Percentiles rank a stretch among this genome's conserved stretches.
phyloP scores from a whole-genome alignment of 2,113 vertebrate genomes.

The Calyptommatus sinebrachiatus region DNA sequence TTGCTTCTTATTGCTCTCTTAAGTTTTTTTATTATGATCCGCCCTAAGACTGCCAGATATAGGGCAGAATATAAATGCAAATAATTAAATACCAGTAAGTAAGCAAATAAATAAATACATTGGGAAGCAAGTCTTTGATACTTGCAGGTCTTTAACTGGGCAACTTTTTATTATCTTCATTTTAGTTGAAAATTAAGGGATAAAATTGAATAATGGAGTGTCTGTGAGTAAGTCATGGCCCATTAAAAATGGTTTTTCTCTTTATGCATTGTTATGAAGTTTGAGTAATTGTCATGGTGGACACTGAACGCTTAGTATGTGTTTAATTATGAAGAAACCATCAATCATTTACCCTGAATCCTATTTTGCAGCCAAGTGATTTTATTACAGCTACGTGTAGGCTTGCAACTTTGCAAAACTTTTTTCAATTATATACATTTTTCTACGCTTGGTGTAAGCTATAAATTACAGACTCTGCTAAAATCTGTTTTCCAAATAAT shows the following conservation, averaged over 20 bases:
- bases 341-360: slow-evolving; percentile 40
- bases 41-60: no score
- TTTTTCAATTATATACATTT: slow-evolving; percentile 31
- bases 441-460: not conserved
- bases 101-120: not conserved
- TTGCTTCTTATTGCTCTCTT: no score
- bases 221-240: slow-evolving; percentile 42
- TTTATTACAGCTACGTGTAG: slow-evolving; percentile 29
- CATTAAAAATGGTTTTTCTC: slow-evolving; percentile 43
- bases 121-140: not conserved
- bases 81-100: no score
- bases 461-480: not conserved
- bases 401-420: slow-evolving; percentile 33
- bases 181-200: slow-evolving; percentile 19
- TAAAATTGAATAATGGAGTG: slow-evolving; percentile 27
- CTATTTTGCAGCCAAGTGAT: slow-evolving; percentile 39
- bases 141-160: slow-evolving; percentile 12
- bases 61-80: no score
- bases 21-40: no score
- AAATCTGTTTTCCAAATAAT: slow-evolving; percentile 5
- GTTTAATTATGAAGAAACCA: slow-evolving; percentile 51
- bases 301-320: slow-evolving; percentile 53
- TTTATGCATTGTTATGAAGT: slow-evolving; percentile 53
- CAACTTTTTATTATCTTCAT: slow-evolving; percentile 11
- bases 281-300: slow-evolving; percentile 55